Conservation (phyloP, 2,888 invertebrate genomes). For the Nephrotoma appendiculata region DNA sequence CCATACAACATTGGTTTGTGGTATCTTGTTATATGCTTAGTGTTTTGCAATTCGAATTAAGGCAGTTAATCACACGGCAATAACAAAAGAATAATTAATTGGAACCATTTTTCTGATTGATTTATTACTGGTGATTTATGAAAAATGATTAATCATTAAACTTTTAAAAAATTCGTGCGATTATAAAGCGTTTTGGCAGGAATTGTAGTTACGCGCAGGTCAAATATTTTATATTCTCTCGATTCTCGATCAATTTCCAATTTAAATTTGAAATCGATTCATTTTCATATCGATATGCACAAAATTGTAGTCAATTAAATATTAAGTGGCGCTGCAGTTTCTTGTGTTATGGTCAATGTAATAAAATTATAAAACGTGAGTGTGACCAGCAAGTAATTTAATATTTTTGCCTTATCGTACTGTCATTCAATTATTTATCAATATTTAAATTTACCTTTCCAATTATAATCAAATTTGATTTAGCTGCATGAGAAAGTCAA, state of each 20-base stretch:
- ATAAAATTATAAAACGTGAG: too few relatives aligned
- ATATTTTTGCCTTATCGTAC: too few relatives aligned
- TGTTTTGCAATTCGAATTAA: not conserved
- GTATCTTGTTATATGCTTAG: not conserved
- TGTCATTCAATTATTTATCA: too few relatives aligned
- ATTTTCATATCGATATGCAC: too few relatives aligned
- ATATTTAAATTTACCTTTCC: too few relatives aligned
- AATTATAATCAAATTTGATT: too few relatives aligned
- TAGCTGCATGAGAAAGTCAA: too few relatives aligned
- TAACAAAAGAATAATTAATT: not conserved
- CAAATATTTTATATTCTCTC: not conserved
- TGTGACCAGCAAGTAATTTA: too few relatives aligned
- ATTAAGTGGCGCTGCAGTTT: too few relatives aligned
- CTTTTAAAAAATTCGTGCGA: not conserved
- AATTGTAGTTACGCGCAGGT: not conserved
- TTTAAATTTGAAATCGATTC: too few relatives aligned
- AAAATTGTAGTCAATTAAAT: too few relatives aligned
- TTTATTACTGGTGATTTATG: not conserved
- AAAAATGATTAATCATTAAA: not conserved
- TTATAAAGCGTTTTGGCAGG: not conserved
- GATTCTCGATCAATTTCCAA: not conserved
- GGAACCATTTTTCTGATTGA: not conserved
- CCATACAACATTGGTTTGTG: not conserved
- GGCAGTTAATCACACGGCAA: not conserved
- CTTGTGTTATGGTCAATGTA: too few relatives aligned